These are phyloP conservation scores for Platyrinchus mystaceus DNA, from an alignment of 2,797 vertebrate species.

Conservation along the genomic window DNA sequence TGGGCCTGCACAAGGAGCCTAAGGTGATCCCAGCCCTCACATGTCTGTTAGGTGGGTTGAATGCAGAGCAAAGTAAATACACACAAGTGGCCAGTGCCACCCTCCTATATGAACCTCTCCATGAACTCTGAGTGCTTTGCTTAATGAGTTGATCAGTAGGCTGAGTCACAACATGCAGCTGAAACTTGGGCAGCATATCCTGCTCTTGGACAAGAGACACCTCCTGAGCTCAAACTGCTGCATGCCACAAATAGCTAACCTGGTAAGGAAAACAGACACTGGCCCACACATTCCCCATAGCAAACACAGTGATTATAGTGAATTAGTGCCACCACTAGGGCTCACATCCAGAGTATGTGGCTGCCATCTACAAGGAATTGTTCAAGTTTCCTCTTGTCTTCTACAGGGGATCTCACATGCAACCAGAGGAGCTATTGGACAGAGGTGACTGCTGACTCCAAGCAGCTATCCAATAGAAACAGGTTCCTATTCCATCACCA, in stretches of 20 bases:
- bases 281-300: neutral
- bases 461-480: neutral
- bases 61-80: neutral
- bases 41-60: neutral
- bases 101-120: neutral
- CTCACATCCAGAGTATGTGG: neutral
- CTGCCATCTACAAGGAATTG: neutral
- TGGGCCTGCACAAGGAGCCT: neutral
- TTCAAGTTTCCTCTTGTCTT: neutral
- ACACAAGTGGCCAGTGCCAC: neutral
- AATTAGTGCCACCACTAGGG: neutral
- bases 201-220: neutral
- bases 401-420: neutral
- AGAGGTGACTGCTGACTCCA: neutral
- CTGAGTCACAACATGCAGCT: neutral
- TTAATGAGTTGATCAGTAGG: neutral
- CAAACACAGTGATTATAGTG: neutral
- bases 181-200: neutral
- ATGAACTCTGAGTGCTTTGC: neutral
- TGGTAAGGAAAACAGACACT: neutral
- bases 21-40: neutral
- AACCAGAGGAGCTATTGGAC: neutral
- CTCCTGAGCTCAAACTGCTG: neutral
- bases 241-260: accelerated
- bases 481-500: neutral